Evolutionary conservation across 2,888 invertebrate species (phyloP), one percentile per base, ranked within the genome.

Genomic region (Parelbella ahira): DNA sequence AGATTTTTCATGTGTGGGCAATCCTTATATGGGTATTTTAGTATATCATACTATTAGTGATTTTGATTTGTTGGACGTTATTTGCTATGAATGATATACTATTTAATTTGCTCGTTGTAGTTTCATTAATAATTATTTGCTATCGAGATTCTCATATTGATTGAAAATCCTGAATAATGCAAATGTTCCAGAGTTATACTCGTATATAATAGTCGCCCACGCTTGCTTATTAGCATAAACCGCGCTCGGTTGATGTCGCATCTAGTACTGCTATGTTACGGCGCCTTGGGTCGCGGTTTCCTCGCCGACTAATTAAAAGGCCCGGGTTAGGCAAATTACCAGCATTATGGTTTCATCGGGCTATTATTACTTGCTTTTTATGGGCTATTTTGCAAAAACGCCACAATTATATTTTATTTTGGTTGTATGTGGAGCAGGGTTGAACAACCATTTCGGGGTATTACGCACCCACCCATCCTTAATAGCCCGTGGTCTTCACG

Each of bases 241-340:
- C n/a, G 15, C 15, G 15, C 4, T 15, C 15, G 4, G 3, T 15
- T 4, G 15, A 15, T 27, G 15, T 24, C 36, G 8, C 12, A 37
- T 36, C 43, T 11, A 43, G 43, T 2, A 19, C 3, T 11, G 2
- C 8, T 34, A 21, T 1, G 12, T 34, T 28, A 7, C 1, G 2
- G 6, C 4, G 8, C 43, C 47, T 58, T 49, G 51, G 53, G 48
- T 57, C 49, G 64, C 51, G 68, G 68, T 67, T 67, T 62, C 69
- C 71, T 66, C 54, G 54, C 53, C 44, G 58, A 54, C 67, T 75
- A 76, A 78, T 78, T 75, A 74, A 75, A 76, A 70, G 60, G 56
- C 57, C 50, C 53, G 59, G 62, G 64, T 65, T 65, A 66, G 60
- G 62, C 63, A 71, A 74, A 75, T 72, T 67, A 57, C 67, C 60